Evolutionary conservation across 2,113 vertebrate genomes (phyloP).

Genomic region (Campylomormyrus tamandua): DNA sequence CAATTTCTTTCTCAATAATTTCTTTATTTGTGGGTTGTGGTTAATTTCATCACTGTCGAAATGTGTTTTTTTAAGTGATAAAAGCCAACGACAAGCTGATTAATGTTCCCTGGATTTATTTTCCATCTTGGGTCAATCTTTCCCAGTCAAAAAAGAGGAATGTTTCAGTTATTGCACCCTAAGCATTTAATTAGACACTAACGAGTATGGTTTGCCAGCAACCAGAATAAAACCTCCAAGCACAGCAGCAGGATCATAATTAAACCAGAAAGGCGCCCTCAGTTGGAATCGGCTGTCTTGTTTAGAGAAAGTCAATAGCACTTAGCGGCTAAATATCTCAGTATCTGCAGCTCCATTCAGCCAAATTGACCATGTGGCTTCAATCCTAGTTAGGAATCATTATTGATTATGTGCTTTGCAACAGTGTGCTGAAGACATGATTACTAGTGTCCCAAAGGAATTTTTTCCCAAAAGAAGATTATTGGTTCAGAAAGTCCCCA

Average conservation of each 20-base stretch:
- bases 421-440: neutral
- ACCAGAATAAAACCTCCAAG: neutral
- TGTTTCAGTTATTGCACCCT: neutral
- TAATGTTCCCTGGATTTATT: neutral
- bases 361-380: neutral
- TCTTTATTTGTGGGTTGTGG: neutral
- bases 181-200: neutral
- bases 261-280: neutral
- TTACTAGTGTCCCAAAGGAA: neutral
- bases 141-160: neutral
- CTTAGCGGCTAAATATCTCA: neutral
- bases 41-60: neutral
- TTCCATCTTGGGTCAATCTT: neutral
- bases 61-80: neutral
- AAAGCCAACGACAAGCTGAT: neutral
- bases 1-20: too few species aligned
- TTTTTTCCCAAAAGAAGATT: neutral
- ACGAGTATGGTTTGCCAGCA: neutral
- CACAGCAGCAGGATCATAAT: neutral
- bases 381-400: neutral
- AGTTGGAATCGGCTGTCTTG: neutral
- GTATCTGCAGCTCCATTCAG: neutral
- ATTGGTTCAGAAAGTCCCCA: neutral
- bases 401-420: constrained; percentile 6
- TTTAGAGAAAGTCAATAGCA: neutral